phyloP scores from a whole-genome alignment of 2,797 vertebrate genomes.

The Pangasius djambal region DNA sequence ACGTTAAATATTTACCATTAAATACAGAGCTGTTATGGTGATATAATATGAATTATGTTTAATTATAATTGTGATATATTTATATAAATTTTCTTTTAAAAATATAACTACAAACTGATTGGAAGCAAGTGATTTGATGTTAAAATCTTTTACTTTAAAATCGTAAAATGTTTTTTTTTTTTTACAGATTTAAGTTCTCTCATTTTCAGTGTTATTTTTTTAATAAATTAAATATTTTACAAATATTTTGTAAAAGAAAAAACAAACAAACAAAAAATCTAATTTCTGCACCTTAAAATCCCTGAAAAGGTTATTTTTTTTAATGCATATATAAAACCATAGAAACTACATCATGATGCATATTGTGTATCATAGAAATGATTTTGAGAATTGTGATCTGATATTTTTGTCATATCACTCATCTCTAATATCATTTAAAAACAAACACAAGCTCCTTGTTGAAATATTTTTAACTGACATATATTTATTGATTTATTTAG shows the following conservation, averaged over 20 bases:
- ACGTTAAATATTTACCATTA: not conserved
- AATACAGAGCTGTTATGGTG: not conserved
- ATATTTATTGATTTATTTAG: not conserved
- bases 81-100: not conserved
- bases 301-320: not conserved
- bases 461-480: too few relatives aligned
- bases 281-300: not conserved
- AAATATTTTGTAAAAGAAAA: too few relatives aligned
- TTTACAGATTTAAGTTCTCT: too few relatives aligned
- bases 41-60: too few relatives aligned
- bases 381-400: not conserved
- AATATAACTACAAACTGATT: not conserved
- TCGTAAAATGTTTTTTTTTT: too few relatives aligned
- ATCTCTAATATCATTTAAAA: too few relatives aligned
- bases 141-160: not conserved
- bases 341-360: not conserved
- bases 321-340: not conserved
- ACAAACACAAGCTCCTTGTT: not conserved
- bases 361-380: not conserved
- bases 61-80: not conserved
- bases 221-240: not conserved
- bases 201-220: not conserved
- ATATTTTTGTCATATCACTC: not conserved
- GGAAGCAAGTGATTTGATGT: not conserved
- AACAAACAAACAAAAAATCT: too few relatives aligned